Evolutionary conservation across 2,888 invertebrate genomes (phyloP).

Genomic region (Crepidodera aurea): DNA sequence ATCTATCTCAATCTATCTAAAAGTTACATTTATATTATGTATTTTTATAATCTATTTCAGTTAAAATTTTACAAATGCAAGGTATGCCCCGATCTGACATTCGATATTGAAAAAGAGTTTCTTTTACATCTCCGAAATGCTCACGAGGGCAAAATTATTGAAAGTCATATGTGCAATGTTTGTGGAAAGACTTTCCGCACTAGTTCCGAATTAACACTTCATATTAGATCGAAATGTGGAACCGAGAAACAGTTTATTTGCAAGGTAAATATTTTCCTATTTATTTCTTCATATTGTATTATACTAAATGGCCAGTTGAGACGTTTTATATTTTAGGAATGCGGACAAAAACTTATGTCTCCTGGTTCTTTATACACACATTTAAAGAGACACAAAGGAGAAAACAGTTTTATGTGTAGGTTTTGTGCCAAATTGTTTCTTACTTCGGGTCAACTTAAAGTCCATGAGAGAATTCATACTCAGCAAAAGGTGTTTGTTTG

Average conservation of each 20-base stretch:
- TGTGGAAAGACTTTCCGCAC: slow-evolving; percentile 62
- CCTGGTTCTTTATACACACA: slow-evolving; percentile 55
- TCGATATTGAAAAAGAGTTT: slow-evolving; percentile 56
- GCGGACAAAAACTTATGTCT: slow-evolving; percentile 53
- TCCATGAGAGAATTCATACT: slow-evolving; percentile 57
- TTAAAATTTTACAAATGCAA: slow-evolving; percentile 42
- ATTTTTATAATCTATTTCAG: slow-evolving; percentile 27
- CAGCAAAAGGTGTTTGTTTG: slow-evolving; percentile 56
- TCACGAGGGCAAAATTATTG: slow-evolving; percentile 56
- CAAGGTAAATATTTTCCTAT: slow-evolving; percentile 46
- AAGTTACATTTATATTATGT: neutral
- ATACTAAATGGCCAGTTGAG: neutral
- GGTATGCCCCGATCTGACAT: slow-evolving; percentile 48
- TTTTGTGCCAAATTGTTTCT: slow-evolving; percentile 57
- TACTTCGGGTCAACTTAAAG: slow-evolving; percentile 54
- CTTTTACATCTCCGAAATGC: slow-evolving; percentile 57
- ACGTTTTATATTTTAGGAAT: slow-evolving; percentile 43
- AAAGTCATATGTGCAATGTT: slow-evolving; percentile 57
- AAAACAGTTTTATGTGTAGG: slow-evolving; percentile 52
- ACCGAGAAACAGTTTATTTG: slow-evolving; percentile 59
- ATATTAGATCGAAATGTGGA: slow-evolving; percentile 60
- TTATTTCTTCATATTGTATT: slow-evolving; percentile 8
- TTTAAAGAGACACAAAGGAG: slow-evolving; percentile 52
- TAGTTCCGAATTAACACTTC: slow-evolving; percentile 56
- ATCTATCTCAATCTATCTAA: too few species aligned